Percentiles rank a stretch among this genome's conserved stretches.
phyloP scores from a whole-genome alignment of 2,797 vertebrate genomes.

The Rhynchotus rufescens region DNA sequence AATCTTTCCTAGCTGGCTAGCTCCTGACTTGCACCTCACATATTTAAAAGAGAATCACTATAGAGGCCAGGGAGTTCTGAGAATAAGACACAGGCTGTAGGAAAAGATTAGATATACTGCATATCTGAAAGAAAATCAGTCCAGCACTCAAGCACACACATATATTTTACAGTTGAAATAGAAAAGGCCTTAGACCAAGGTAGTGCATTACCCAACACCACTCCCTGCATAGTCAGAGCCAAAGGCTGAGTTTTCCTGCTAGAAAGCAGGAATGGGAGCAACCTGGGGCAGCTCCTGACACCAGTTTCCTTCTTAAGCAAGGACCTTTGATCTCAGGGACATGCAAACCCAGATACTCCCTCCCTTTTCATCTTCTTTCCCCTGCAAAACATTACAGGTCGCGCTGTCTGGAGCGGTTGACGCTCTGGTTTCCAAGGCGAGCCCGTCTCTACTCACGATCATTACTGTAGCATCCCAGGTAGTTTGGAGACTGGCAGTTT shows the following conservation, averaged over 20 bases:
- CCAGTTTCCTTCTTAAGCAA: neutral
- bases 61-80: accelerated
- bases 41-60: neutral
- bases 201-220: neutral
- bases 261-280: neutral
- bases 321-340: neutral
- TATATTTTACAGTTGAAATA: neutral
- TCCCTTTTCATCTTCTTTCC: too few species aligned
- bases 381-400: neutral
- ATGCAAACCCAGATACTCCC: neutral
- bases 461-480: neutral
- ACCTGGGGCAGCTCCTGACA: neutral
- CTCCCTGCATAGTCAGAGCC: accelerated
- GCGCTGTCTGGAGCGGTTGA: neutral
- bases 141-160: neutral
- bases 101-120: neutral
- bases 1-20: neutral
- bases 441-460: too few species aligned
- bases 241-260: accelerated
- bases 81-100: neutral
- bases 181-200: neutral
- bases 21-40: neutral
- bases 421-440: neutral
- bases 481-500: neutral
- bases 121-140: neutral